phyloP scores from a whole-genome alignment of 2,797 vertebrate species.

The Premnoplex brunnescens region DNA sequence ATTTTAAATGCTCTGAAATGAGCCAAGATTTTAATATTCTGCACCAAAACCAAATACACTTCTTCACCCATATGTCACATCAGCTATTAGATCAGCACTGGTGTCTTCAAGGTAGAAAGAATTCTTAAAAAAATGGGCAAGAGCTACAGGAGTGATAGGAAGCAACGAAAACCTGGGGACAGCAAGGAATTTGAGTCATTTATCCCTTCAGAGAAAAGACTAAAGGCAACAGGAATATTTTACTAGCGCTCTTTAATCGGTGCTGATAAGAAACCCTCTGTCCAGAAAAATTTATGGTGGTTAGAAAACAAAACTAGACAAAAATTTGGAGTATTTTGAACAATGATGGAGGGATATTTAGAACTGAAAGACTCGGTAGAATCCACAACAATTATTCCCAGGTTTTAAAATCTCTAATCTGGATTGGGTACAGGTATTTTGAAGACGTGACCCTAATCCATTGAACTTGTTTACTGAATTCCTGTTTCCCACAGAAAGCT shows the following conservation, averaged over 20 bases:
- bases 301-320: neutral
- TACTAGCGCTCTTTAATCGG: neutral
- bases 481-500: neutral
- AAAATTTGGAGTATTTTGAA: neutral
- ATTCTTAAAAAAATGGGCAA: neutral
- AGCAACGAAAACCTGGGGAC: neutral
- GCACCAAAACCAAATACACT: neutral
- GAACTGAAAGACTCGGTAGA: neutral
- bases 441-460: neutral
- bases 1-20: neutral
- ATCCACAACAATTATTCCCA: neutral
- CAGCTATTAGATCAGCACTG: neutral
- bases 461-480: neutral
- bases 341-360: neutral
- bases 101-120: neutral
- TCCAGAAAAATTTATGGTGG: neutral
- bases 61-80: neutral
- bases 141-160: neutral
- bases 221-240: neutral
- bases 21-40: neutral
- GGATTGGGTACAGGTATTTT: neutral
- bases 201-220: neutral
- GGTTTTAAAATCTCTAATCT: neutral
- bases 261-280: neutral
- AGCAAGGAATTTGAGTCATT: fast-evolving